Percentiles rank a stretch among this genome's conserved stretches.
Evolutionary conservation across 2,888 invertebrate genomes (phyloP).

Genomic region (Drosophila colorata): DNA sequence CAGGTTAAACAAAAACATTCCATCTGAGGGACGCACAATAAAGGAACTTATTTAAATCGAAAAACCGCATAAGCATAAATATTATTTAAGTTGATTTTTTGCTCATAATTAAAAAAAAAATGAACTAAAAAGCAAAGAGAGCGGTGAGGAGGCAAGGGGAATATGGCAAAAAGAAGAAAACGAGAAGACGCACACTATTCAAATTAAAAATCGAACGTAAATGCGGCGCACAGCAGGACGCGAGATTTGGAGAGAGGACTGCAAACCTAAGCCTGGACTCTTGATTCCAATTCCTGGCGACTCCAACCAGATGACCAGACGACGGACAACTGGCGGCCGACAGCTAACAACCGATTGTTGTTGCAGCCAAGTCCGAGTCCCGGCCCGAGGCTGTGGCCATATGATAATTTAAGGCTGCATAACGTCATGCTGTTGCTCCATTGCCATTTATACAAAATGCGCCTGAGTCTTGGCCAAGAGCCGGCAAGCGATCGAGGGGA

Average conservation of each 20-base stretch:
- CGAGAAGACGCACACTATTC: conserved; percentile 65
- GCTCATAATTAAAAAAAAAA: conserved; percentile 72
- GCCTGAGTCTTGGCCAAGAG: conserved; percentile 25
- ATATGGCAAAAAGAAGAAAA: conserved; percentile 19
- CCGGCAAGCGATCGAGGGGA: conserved; percentile 26
- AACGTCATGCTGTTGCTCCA: conserved; percentile 81
- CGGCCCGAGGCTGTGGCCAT: conserved; percentile 53
- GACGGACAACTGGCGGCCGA: conserved; percentile 16
- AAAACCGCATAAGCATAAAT: conserved; percentile 75
- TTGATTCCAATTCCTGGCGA: conserved; percentile 53
- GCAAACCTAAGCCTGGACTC: conserved; percentile 35
- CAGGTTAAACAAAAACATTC: conserved; percentile 21
- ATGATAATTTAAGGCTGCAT: conserved; percentile 82
- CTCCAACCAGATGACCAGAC: conserved; percentile 20
- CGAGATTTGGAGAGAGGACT: conserved; percentile 49
- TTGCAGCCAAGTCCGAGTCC: conserved; percentile 17
- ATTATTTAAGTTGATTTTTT: conserved; percentile 76
- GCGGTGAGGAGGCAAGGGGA: conserved; percentile 4
- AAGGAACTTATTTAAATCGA: conserved; percentile 75
- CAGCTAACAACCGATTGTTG: conserved; percentile 52
- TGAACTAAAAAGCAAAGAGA: conserved; percentile 3
- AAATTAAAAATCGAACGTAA: conserved; percentile 83
- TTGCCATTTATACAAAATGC: conserved; percentile 76
- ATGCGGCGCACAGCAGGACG: conserved; percentile 79
- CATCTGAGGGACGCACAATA: conserved; percentile 30